Percentiles rank a stretch among this genome's conserved stretches.
phyloP scores from a whole-genome alignment of 1,140 invertebrate genomes.

The Drosophila littoralis region DNA sequence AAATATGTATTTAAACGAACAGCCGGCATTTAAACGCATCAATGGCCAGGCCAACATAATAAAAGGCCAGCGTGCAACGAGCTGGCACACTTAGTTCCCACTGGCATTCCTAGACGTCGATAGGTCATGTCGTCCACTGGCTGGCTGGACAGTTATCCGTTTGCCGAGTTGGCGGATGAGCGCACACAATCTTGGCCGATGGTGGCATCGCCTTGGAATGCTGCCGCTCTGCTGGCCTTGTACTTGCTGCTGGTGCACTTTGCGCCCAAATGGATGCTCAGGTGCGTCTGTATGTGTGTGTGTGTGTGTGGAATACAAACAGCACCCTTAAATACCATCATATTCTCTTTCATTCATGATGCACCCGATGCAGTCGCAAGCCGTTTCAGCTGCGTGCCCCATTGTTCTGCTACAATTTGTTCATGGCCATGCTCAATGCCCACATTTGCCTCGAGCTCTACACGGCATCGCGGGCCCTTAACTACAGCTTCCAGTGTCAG shows the following conservation, averaged over 20 bases:
- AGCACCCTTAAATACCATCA: neutral
- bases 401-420: conserved; percentile 94
- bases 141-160: conserved; percentile 38
- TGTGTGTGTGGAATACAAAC: neutral
- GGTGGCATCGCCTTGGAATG: conserved; percentile 93
- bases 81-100: conserved; percentile 39
- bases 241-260: conserved; percentile 93
- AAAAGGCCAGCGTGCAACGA: conserved; percentile 26
- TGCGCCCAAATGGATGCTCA: conserved; percentile 93
- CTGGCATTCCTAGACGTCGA: conserved; percentile 21
- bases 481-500: conserved; percentile 96
- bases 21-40: conserved; percentile 29
- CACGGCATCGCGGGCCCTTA: conserved; percentile 89
- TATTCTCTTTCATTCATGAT: conserved; percentile 25
- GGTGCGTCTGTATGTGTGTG: conserved; percentile 76
- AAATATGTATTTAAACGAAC: neutral
- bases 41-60: conserved; percentile 35
- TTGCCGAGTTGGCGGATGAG: conserved; percentile 60
- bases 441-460: conserved; percentile 93
- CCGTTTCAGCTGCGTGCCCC: conserved; percentile 91
- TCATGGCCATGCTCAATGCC: conserved; percentile 92
- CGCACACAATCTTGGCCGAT: conserved; percentile 94
- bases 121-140: conserved; percentile 3
- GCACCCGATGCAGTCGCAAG: conserved; percentile 85
- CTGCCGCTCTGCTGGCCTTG: conserved; percentile 89